Evolutionary conservation across 1,140 invertebrate species (phyloP).

Genomic region (Halyomorpha halys): DNA sequence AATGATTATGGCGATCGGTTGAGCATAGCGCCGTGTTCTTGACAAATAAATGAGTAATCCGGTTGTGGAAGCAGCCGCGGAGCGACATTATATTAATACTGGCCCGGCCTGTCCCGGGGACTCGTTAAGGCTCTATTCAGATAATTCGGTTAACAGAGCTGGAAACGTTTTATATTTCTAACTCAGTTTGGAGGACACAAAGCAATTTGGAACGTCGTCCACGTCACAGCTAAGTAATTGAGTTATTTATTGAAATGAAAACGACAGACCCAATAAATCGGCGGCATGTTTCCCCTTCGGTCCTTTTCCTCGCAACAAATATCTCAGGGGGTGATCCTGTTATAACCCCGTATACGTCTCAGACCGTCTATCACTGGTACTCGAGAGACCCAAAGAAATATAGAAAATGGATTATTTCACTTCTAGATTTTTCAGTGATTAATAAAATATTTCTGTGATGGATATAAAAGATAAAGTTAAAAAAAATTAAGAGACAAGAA

Average conservation of each 20-base stretch:
- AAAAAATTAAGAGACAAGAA: too few species aligned
- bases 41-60: too few species aligned
- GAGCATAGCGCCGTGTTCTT: too few species aligned
- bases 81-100: too few species aligned
- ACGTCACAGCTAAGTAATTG: constrained; percentile 8
- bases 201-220: constrained; percentile 18
- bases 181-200: constrained; percentile 15
- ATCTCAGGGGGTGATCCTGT: not conserved
- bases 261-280: constrained; percentile 20
- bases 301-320: not conserved
- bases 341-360: not conserved
- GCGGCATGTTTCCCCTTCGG: not conserved
- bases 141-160: constrained; percentile 13
- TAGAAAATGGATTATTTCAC: too few species aligned
- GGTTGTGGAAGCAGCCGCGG: too few species aligned
- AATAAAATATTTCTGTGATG: too few species aligned
- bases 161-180: constrained; percentile 20
- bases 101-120: not conserved
- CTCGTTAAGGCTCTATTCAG: constrained; percentile 18
- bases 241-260: constrained; percentile 22
- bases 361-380: too few species aligned
- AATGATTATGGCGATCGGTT: too few species aligned
- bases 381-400: too few species aligned
- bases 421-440: too few species aligned
- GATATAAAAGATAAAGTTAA: too few species aligned